These are phyloP conservation scores for Eupithecia subumbrata DNA, from an alignment of 2,888 invertebrate genomes.

Conservation along the genomic window DNA sequence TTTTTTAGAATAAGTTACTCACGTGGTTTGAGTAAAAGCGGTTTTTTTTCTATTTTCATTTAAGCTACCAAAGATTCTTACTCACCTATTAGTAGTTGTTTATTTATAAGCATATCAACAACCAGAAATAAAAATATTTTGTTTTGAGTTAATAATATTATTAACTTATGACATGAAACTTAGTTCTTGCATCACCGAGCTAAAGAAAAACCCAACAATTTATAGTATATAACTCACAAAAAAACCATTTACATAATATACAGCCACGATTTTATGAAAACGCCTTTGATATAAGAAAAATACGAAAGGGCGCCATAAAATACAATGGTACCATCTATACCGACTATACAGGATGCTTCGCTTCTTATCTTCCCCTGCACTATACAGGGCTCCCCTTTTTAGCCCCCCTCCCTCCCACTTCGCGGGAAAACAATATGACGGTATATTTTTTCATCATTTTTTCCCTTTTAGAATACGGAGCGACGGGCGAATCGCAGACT, in stretches of 20 bases:
- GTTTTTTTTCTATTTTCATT: too few species aligned
- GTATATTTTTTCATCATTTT: constrained; percentile 80
- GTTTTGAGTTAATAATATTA: too few species aligned
- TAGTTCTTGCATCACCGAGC: neutral
- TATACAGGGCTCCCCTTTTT: constrained; percentile 67
- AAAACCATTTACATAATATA: constrained; percentile 44
- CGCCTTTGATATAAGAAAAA: constrained; percentile 69
- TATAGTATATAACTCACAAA: constrained; percentile 2
- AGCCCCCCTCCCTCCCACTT: constrained; percentile 58
- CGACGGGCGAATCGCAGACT: constrained; percentile 57
- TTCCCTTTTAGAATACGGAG: constrained; percentile 80
- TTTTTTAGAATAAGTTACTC: too few species aligned
- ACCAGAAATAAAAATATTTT: too few species aligned
- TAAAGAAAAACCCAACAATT: neutral
- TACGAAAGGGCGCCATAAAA: constrained; percentile 65
- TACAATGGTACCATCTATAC: constrained; percentile 67
- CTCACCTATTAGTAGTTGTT: neutral
- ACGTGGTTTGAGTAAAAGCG: too few species aligned
- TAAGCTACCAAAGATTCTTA: too few species aligned
- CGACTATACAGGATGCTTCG: constrained; percentile 66
- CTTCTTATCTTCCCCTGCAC: constrained; percentile 79
- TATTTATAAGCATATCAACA: neutral
- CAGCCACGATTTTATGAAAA: constrained; percentile 55
- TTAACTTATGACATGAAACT: too few species aligned
- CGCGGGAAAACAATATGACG: constrained; percentile 84